These are phyloP conservation scores for Alethe diademata DNA, from an alignment of 2,113 vertebrate genomes.

Conservation along the genomic window DNA sequence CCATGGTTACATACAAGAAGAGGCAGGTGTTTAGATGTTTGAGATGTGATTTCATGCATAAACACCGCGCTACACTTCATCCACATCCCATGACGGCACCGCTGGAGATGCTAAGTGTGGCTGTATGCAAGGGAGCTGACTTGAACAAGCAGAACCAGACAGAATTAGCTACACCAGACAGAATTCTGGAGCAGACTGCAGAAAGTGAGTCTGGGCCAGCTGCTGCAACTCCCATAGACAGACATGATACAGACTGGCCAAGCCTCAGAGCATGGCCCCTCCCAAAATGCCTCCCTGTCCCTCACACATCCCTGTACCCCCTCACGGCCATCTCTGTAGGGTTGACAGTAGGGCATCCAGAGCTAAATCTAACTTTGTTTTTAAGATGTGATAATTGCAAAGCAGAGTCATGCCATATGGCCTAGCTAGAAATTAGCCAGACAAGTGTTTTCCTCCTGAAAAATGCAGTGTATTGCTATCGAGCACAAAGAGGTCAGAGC, in stretches of 20 bases:
- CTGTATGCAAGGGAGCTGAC: neutral
- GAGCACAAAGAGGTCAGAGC: neutral
- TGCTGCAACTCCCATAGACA: neutral
- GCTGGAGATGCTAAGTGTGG: fast-evolving
- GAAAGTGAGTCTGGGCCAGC: neutral
- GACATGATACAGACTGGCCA: neutral
- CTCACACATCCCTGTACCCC: neutral
- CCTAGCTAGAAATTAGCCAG: neutral
- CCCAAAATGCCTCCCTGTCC: fast-evolving
- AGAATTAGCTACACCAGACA: neutral
- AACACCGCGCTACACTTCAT: fast-evolving
- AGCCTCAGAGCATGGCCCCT: fast-evolving
- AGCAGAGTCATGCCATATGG: neutral
- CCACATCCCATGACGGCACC: neutral
- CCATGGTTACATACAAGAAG: neutral
- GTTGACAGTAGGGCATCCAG: fast-evolving
- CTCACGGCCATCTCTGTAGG: fast-evolving
- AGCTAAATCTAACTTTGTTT: neutral
- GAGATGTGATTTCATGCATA: neutral
- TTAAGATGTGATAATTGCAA: neutral
- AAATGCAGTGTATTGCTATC: neutral
- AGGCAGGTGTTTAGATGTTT: fast-evolving
- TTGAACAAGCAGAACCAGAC: neutral
- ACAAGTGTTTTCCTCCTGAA: neutral
- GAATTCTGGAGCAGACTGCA: neutral